Base-by-base conservation (phyloP, 2,113 vertebrate species). In the Osmerus mordax region DNA sequence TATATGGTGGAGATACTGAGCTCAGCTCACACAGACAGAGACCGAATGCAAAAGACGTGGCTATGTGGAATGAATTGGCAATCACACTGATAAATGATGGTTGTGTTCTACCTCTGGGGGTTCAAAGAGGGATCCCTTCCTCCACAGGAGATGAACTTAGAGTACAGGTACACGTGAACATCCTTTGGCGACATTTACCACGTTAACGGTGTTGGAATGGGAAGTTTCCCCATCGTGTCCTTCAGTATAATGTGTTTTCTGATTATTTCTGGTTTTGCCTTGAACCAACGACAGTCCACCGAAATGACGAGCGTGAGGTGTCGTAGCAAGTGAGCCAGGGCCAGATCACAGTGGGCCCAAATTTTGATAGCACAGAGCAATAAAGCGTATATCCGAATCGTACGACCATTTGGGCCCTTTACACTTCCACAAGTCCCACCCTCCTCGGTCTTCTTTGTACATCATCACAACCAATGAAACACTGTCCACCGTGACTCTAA, bases 1-100 rank as follows among this genome's bases (percentile, higher is more conserved):
- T 83, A 70, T 75, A 69, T 72, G 75, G 75, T 71, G 74, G 74
- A 70, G 75, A 72, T 71, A 62, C 25, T 65, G 72, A 41, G 71
- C 32, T 41, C 23, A 19, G 61, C 55, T 36, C 59, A 51, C 63
- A 68, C 47, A 76, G 55, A 61, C 69, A 58, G 47, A 52, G 61
- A 55, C 67, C 63, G 63, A 64, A 65, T 75, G 64, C 19, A 4
- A 67, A 70, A 70, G 32, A 80, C 61, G 32, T 74, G 75, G 69
- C 58, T 6, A 56, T 28, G 12, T 61, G 65, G 63, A 77, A 74
- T 67, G 29, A 79, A 76, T 74, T 67, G 47, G 59, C 32, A 62
- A 41, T 73, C 21, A 7, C 70, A 13, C 76, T 54, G 53, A 23
- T 23, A 36, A 41, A 72, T 77, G 60, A 21, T 59, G 25, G 36